Percentiles rank a stretch among this genome's conserved stretches.
phyloP scores from a whole-genome alignment of 2,113 vertebrate genomes.

The Seriola rivoliana region DNA sequence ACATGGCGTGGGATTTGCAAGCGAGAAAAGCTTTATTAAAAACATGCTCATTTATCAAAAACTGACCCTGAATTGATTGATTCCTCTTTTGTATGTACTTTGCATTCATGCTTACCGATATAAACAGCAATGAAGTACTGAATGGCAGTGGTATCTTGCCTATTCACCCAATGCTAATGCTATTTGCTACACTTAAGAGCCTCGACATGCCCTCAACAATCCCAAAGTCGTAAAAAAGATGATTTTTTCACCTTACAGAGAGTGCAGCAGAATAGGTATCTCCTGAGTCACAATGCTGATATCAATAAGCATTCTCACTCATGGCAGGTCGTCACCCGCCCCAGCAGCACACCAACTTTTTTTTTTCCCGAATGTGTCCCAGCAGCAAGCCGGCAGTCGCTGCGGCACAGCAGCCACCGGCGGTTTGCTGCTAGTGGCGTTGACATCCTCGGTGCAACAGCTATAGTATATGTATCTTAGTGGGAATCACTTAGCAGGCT shows the following conservation, averaged over 20 bases:
- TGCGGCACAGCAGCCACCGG: background rate
- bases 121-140: background rate
- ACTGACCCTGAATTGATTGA: background rate
- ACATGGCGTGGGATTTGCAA: too few species aligned
- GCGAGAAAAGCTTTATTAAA: too few species aligned
- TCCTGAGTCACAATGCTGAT: background rate
- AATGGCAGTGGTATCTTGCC: too few species aligned
- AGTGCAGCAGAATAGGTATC: background rate
- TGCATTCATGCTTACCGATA: background rate
- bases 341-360: constrained; percentile 1
- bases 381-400: background rate
- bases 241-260: background rate
- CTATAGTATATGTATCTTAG: constrained; percentile 6
- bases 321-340: background rate
- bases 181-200: background rate
- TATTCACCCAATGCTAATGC: too few species aligned
- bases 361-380: background rate
- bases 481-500: constrained; percentile 21
- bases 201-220: too few species aligned
- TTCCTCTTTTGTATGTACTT: too few species aligned
- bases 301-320: background rate
- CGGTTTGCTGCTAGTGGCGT: background rate
- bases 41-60: background rate
- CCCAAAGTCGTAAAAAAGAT: too few species aligned
- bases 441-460: background rate